Evolutionary conservation across 2,797 vertebrate species (phyloP).

Genomic region (Pseudochirops corinnae): DNA sequence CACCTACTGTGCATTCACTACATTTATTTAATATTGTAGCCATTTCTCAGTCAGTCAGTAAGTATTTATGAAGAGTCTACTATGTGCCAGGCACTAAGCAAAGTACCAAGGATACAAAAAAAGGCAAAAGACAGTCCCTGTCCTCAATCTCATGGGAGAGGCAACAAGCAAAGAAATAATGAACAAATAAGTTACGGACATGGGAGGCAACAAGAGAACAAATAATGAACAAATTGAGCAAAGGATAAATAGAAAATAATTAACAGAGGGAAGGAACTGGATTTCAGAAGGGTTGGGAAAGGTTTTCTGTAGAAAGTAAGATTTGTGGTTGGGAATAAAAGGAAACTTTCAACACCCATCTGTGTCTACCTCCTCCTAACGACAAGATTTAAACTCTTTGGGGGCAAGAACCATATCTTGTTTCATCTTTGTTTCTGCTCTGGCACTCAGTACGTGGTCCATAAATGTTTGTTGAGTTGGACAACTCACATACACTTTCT

Average conservation of each 20-base stretch:
- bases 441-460: background rate
- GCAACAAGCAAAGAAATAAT: background rate
- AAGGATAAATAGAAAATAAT: background rate
- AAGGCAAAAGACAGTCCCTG: background rate
- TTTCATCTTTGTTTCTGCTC: background rate
- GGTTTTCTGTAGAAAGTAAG: background rate
- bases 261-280: background rate
- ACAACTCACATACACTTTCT: background rate
- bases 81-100: background rate
- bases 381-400: background rate
- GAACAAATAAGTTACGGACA: background rate
- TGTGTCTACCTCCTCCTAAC: background rate
- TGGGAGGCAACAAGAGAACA: background rate
- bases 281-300: background rate
- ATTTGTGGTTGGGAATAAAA: background rate
- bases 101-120: background rate
- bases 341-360: background rate
- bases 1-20: background rate
- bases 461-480: background rate
- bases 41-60: background rate
- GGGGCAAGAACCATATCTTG: background rate
- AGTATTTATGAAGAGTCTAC: background rate
- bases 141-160: background rate
- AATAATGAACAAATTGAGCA: background rate
- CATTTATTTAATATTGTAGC: background rate